Evolutionary conservation across 2,888 invertebrate species (phyloP).

Genomic region (Drosophila infuscata): DNA sequence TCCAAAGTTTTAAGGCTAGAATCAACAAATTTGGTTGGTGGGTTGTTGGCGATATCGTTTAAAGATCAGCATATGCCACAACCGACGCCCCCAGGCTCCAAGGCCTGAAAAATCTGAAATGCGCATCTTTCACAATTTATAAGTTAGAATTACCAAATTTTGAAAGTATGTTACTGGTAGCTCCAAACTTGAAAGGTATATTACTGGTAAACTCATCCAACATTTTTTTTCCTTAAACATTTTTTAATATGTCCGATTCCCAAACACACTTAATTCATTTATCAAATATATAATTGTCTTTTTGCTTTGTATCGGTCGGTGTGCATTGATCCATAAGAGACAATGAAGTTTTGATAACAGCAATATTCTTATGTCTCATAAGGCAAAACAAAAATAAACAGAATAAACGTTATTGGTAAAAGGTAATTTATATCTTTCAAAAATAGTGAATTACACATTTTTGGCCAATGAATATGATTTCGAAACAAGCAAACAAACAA

Average conservation of each 20-base stretch:
- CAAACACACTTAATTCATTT: no score
- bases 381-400: no score
- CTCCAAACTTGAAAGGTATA: no score
- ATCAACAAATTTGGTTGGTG: neutral
- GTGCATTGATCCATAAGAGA: no score
- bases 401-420: neutral
- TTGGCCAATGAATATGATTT: neutral
- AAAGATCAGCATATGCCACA: neutral
- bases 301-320: neutral
- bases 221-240: neutral
- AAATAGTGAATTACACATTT: neutral
- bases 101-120: neutral
- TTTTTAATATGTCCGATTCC: no score
- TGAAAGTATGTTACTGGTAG: neutral
- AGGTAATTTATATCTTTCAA: neutral
- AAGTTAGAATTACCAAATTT: neutral
- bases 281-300: no score
- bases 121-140: neutral
- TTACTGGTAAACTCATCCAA: neutral
- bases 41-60: neutral
- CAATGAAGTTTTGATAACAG: no score
- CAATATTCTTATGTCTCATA: no score
- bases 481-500: neutral
- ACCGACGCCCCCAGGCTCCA: neutral
- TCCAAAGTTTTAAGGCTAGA: neutral